phyloP scores from a whole-genome alignment of 2,113 vertebrate genomes.

The Labeo catla region DNA sequence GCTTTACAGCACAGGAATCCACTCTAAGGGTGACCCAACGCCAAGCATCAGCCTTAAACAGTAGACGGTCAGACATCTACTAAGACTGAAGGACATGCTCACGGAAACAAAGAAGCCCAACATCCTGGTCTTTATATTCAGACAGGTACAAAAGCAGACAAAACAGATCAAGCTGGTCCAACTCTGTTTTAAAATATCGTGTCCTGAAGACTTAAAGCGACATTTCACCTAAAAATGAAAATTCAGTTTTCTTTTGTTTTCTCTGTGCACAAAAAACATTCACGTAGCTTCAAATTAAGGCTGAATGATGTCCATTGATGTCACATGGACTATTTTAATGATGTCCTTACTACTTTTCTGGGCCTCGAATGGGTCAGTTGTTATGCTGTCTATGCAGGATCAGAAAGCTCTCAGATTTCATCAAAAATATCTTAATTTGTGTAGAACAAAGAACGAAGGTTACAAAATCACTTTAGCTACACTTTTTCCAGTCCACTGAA shows the following conservation, averaged over 20 bases:
- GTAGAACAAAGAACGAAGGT: too few species aligned
- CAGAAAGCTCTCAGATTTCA: too few species aligned
- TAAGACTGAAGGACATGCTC: not conserved
- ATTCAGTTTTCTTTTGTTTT: too few species aligned
- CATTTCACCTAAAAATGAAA: too few species aligned
- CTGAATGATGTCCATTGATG: too few species aligned
- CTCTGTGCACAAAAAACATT: too few species aligned
- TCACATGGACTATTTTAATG: too few species aligned
- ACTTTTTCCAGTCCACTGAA: not conserved
- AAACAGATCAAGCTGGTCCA: not conserved
- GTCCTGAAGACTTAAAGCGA: not conserved
- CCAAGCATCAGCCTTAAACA: slow-evolving; percentile 32
- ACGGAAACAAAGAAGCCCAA: not conserved
- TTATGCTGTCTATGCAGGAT: too few species aligned
- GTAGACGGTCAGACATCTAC: not conserved
- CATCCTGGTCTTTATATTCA: slow-evolving; percentile 27
- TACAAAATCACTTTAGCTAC: not conserved
- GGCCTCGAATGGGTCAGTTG: too few species aligned
- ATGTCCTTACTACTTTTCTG: too few species aligned
- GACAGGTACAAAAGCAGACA: not conserved
- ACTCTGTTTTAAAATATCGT: not conserved
- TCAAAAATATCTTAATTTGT: too few species aligned
- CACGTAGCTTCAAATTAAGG: too few species aligned
- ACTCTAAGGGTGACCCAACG: slow-evolving; percentile 51
- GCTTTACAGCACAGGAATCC: slow-evolving; percentile 46